Evolutionary conservation across 2,797 vertebrate species (phyloP).

Genomic region (Alauda arvensis): DNA sequence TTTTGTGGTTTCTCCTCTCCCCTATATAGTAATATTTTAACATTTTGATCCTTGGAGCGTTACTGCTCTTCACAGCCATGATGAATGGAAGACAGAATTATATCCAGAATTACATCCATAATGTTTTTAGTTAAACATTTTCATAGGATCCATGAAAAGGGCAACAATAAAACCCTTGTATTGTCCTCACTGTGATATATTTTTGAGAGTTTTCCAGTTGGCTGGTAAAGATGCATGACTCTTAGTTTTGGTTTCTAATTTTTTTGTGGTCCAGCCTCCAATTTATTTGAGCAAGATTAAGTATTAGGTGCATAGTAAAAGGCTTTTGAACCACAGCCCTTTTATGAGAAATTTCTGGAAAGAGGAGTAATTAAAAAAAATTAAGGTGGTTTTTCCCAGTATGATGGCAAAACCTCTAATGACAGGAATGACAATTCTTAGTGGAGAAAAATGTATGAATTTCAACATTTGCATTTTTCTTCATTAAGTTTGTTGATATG

Average conservation of each 20-base stretch:
- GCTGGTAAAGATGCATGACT: not conserved
- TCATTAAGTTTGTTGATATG: not conserved
- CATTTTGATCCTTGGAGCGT: not conserved
- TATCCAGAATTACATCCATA: not conserved
- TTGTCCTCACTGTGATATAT: not conserved
- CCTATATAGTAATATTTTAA: not conserved
- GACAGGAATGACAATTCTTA: not conserved
- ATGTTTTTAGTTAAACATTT: not conserved
- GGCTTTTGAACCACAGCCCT: not conserved
- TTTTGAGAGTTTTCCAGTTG: not conserved
- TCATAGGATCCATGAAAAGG: not conserved
- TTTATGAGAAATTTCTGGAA: not conserved
- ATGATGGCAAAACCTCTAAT: not conserved
- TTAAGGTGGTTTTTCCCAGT: not conserved
- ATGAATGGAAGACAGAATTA: not conserved
- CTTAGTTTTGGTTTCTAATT: not conserved
- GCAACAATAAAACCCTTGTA: not conserved
- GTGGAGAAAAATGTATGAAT: not conserved
- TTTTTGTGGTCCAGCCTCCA: not conserved
- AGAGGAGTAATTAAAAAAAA: not conserved
- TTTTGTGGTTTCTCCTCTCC: not conserved
- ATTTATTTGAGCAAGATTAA: not conserved
- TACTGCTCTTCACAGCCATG: not conserved
- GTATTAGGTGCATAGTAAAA: not conserved
- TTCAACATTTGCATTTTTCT: not conserved